Base-by-base conservation (phyloP, 2,888 invertebrate genomes). In the Carpatolechia fugitivella region DNA sequence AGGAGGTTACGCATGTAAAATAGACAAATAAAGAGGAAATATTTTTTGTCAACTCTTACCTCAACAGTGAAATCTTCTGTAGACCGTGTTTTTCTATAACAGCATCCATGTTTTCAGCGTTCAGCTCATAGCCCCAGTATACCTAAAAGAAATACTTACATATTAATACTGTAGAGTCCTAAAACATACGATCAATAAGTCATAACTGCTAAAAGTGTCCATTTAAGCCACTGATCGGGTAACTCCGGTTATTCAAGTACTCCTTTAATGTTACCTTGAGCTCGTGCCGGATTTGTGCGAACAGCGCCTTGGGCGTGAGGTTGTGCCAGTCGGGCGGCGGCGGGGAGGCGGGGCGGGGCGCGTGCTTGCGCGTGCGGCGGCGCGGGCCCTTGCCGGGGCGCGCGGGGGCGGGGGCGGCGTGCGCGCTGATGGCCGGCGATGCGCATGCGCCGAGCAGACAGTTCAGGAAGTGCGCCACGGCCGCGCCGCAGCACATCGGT, bases 401-500 rank as follows among this genome's bases (percentile, higher is more conserved):
- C 70, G 59, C 70, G 73, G 69, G 67, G 54, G 68, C 59, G 60
- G 64, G 64, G 50, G 66, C 68, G 60, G 85, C 85, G 36, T 74
- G 72, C 6, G 80, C 69, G 31, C 80, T 66, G 11, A 81, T 78
- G 16, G 73, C 72, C 0, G 96, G 93, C 74, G 93, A 92, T 5
- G 94, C 92, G 48, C 93, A 91, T 56, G 92, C 91, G 55, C 98
- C 97, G 53, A 99, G 84, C 74, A 98, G 93, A 76, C 99, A 99
- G 87, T 99, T 99, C 59, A 99, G 91, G 87, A 99, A 99, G 83
- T 99, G 99, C 59, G 98, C 96, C 54, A 98, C 95, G 0, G 97
- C 98, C 1, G 95, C 93, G 0, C 98, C 95, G 60, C 98, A 90
- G 76, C 95, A 95, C 95, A 98, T 96, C 75, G 97, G 92, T 80